Evolutionary conservation across 2,797 vertebrate species (phyloP).

Genomic region (Falco cherrug): DNA sequence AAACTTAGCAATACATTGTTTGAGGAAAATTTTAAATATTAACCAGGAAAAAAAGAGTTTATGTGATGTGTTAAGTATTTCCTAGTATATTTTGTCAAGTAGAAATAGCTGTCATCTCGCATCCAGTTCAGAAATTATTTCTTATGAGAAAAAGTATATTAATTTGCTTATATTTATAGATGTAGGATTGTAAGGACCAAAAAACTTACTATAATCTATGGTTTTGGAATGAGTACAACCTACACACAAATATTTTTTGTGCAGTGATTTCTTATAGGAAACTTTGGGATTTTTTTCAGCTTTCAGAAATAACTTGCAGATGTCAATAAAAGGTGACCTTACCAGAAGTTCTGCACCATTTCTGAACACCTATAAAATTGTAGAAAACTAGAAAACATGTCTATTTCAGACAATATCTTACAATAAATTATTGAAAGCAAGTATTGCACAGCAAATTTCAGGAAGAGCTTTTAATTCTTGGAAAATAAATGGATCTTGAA

Average conservation of each 20-base stretch:
- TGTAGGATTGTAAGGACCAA: background rate
- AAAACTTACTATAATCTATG: background rate
- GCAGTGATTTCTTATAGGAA: background rate
- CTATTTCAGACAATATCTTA: background rate
- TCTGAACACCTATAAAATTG: background rate
- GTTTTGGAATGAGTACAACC: background rate
- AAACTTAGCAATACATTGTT: background rate
- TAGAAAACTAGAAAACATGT: background rate
- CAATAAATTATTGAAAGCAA: background rate
- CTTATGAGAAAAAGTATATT: background rate
- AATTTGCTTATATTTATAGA: background rate
- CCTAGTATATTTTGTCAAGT: background rate
- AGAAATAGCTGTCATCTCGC: background rate
- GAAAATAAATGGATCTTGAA: background rate
- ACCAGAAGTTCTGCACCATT: background rate
- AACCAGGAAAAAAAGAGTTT: background rate
- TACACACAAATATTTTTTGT: background rate
- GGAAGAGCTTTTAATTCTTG: background rate
- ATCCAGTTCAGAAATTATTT: background rate
- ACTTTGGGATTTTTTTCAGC: fast-evolving
- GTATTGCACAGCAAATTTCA: background rate
- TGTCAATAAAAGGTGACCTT: background rate
- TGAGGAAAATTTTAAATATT: background rate
- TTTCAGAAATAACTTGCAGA: background rate
- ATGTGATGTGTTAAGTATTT: background rate